These are phyloP conservation scores for Julus scandinavius DNA, from an alignment of 2,888 invertebrate species.

Conservation along the genomic window DNA sequence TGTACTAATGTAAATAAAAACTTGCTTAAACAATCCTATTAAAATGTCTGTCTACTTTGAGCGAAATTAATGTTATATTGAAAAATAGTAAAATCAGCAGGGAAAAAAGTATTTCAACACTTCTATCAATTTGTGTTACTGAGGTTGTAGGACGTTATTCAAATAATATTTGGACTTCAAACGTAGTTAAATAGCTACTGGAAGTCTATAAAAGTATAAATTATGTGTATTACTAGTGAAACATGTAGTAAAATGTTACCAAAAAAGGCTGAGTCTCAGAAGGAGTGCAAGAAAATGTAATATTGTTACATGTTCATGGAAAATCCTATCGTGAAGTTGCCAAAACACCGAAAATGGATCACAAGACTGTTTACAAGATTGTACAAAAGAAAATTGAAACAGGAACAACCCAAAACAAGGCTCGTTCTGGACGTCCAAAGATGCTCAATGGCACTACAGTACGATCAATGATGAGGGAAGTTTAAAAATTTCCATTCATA, in stretches of 20 bases:
- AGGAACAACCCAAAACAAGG: too few species aligned
- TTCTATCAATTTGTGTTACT: neutral
- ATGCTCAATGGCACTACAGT: too few species aligned
- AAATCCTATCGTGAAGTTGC: neutral
- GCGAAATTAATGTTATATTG: too few species aligned
- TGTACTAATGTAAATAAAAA: neutral
- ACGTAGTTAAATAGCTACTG: neutral
- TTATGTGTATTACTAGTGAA: neutral
- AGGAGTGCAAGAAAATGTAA: neutral
- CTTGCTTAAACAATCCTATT: neutral
- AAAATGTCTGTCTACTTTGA: neutral
- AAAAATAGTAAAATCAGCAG: neutral
- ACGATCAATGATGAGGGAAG: neutral
- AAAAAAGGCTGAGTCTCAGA: neutral
- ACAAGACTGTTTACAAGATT: too few species aligned
- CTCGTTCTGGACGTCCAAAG: too few species aligned
- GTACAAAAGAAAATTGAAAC: too few species aligned
- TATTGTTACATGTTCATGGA: neutral
- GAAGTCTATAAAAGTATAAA: neutral
- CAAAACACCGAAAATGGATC: too few species aligned
- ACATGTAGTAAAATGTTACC: neutral
- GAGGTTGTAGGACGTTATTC: neutral
- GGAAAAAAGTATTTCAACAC: neutral
- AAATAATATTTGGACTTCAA: neutral
- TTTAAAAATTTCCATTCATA: too few species aligned